Conservation (phyloP, 2,113 vertebrate species). For the Picathartes gymnocephalus region DNA sequence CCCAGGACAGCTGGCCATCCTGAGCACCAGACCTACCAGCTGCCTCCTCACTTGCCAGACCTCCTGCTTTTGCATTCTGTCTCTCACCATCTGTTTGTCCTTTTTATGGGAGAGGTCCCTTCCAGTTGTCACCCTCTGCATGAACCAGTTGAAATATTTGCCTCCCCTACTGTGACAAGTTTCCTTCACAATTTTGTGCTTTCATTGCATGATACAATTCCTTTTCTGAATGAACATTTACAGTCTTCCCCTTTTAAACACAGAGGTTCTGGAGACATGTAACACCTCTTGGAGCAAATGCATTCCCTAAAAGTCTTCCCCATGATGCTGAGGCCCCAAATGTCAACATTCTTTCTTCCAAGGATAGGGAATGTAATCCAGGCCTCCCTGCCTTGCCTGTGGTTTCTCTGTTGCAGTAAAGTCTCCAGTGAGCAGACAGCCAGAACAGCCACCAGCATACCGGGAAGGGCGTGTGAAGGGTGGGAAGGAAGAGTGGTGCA, state of each 20-base stretch:
- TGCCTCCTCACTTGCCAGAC: neutral
- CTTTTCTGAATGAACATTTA: neutral
- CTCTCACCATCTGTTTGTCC: neutral
- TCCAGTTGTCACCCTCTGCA: neutral
- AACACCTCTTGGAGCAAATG: neutral
- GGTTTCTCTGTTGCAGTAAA: neutral
- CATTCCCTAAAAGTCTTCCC: neutral
- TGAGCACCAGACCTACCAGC: neutral
- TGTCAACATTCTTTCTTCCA: neutral
- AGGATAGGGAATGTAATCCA: neutral
- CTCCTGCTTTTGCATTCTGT: neutral
- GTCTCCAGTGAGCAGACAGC: neutral
- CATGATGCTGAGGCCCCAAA: neutral
- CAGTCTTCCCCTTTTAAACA: neutral
- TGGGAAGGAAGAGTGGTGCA: constrained; percentile 5
- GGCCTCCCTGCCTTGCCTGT: neutral
- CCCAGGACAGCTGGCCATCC: neutral
- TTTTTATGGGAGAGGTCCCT: neutral
- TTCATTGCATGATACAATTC: neutral
- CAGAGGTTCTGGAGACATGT: fast-evolving
- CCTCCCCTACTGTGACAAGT: neutral
- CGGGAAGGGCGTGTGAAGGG: neutral
- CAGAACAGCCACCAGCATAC: neutral
- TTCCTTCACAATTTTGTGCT: neutral
- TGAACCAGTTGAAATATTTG: neutral